Evolutionary conservation across 2,113 vertebrate species (phyloP).

Genomic region (Pholis gunnellus): DNA sequence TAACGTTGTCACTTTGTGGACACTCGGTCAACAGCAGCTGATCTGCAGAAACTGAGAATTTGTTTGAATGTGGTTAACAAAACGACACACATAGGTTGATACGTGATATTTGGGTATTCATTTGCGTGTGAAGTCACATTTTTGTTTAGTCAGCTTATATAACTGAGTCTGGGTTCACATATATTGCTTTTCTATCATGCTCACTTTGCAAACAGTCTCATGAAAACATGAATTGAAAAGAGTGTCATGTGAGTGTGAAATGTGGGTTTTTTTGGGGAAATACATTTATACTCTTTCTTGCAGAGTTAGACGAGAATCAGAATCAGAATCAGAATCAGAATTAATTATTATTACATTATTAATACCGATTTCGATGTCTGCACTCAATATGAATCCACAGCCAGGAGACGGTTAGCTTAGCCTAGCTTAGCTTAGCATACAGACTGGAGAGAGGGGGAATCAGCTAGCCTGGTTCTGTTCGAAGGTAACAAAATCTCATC

Average conservation of each 20-base stretch:
- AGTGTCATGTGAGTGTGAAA: conserved; percentile 18
- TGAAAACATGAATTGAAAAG: neutral
- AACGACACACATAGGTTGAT: neutral
- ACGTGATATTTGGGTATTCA: neutral
- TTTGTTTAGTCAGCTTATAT: neutral
- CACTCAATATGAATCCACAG: neutral
- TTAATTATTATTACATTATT: too few relatives aligned
- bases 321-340: too few relatives aligned
- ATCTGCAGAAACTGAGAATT: neutral
- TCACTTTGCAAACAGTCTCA: neutral
- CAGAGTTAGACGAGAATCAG: neutral
- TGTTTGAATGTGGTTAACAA: neutral
- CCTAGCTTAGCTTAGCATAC: neutral
- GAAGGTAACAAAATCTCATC: neutral
- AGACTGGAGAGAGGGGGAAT: neutral
- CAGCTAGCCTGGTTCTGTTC: neutral
- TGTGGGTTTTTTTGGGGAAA: neutral
- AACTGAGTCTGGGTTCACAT: neutral
- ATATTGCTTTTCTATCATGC: neutral
- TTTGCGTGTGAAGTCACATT: neutral
- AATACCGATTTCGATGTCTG: neutral
- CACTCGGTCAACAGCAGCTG: conserved; percentile 2
- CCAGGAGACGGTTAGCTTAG: neutral
- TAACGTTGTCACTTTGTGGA: conserved; percentile 2
- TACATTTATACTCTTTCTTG: neutral